Conservation (phyloP, 2,797 vertebrate species). For the Limosa lapponica region DNA sequence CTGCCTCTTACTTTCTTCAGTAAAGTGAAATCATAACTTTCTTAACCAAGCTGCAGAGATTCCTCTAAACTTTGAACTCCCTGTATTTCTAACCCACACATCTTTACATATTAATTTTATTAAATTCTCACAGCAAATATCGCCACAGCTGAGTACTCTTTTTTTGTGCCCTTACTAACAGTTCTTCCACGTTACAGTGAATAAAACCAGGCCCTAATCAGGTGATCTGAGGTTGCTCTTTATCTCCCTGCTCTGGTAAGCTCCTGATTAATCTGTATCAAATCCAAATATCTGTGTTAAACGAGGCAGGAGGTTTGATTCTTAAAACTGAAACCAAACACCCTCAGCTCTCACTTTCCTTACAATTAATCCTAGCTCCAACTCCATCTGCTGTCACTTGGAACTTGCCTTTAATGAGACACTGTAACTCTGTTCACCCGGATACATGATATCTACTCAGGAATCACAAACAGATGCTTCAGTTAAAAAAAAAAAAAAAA, state of each 20-base stretch:
- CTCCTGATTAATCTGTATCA: background rate
- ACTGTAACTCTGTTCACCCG: background rate
- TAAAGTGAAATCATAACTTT: background rate
- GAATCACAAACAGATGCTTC: conserved; percentile 24
- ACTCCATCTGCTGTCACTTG: conserved; percentile 11
- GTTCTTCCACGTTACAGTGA: background rate
- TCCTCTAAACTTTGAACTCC: background rate
- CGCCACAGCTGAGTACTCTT: background rate
- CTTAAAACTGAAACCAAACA: background rate
- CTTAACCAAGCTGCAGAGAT: background rate
- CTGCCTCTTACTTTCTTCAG: background rate
- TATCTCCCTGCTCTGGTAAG: background rate
- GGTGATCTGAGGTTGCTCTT: background rate
- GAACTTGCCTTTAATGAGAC: background rate
- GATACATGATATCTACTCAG: background rate
- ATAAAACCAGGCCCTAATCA: background rate
- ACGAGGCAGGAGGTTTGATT: background rate
- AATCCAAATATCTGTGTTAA: background rate
- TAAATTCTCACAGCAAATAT: background rate
- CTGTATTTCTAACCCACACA: background rate
- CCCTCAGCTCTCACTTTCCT: background rate
- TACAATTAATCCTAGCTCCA: conserved; percentile 5
- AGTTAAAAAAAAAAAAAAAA: background rate
- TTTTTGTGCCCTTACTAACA: background rate
- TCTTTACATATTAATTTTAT: background rate